Conservation (phyloP, 2,888 invertebrate species). For the Phorcus lineatus region DNA sequence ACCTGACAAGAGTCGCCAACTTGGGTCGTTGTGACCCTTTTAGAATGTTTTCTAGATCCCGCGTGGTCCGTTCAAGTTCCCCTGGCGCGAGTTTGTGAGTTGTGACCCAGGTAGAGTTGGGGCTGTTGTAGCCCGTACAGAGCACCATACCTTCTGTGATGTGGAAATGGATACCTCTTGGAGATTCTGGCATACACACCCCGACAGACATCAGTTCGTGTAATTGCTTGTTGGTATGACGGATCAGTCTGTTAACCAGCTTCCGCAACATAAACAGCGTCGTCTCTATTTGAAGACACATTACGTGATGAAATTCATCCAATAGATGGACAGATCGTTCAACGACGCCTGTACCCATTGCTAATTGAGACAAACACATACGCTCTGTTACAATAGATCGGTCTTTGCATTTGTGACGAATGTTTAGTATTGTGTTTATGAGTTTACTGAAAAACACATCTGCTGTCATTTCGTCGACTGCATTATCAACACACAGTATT, state of each 20-base stretch:
- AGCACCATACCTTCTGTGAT: slow-evolving; percentile 44
- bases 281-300: background rate
- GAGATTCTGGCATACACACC: slow-evolving; percentile 57
- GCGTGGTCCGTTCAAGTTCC: slow-evolving; percentile 45
- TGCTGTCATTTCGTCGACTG: slow-evolving; percentile 47
- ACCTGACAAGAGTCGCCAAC: slow-evolving; percentile 63
- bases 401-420: background rate
- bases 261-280: slow-evolving; percentile 25
- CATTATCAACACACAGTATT: slow-evolving; percentile 52
- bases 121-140: slow-evolving; percentile 59
- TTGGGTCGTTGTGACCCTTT: slow-evolving; percentile 38
- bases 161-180: slow-evolving; percentile 41
- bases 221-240: slow-evolving; percentile 48
- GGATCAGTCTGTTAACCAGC: slow-evolving; percentile 35
- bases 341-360: background rate
- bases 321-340: slow-evolving; percentile 25
- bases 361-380: background rate
- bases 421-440: slow-evolving; percentile 12
- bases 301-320: background rate
- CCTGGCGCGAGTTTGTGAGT: slow-evolving; percentile 45
- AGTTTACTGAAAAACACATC: slow-evolving; percentile 40
- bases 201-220: slow-evolving; percentile 50
- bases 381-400: background rate
- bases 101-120: slow-evolving; percentile 46
- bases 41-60: slow-evolving; percentile 43